These are phyloP conservation scores for Strix occidentalis DNA, from an alignment of 2,797 vertebrate genomes.

Conservation along the genomic window DNA sequence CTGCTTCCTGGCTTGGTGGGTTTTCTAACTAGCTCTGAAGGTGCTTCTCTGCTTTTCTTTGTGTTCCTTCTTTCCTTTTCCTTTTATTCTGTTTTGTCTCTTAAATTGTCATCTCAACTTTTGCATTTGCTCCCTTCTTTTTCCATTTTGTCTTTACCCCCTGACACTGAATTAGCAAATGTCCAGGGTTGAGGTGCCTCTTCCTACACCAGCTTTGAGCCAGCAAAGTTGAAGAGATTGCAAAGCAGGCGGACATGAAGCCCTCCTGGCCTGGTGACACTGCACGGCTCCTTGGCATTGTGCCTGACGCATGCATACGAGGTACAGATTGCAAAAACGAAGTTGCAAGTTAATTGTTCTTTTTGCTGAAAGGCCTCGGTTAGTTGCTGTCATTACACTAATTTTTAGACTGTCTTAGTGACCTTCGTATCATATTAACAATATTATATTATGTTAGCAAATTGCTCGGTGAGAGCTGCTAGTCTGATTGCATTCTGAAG, in stretches of 20 bases:
- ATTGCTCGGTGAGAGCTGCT: constrained; percentile 55
- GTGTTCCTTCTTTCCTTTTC: not conserved
- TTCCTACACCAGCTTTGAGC: not conserved
- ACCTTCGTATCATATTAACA: constrained; percentile 61
- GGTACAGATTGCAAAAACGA: not conserved
- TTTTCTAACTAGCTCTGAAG: not conserved
- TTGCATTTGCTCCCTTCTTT: not conserved
- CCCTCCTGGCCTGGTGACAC: accelerated
- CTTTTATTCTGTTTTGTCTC: not conserved
- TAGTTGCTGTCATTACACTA: constrained; percentile 21
- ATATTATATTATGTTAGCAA: constrained; percentile 66
- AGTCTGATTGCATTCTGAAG: constrained; percentile 65
- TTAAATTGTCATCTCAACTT: not conserved
- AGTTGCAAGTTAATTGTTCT: constrained; percentile 30
- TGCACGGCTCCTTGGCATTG: accelerated
- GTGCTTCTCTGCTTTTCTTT: not conserved
- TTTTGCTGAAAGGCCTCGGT: constrained; percentile 27
- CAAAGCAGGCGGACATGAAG: not conserved
- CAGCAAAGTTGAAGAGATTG: not conserved
- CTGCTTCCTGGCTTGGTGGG: not conserved
- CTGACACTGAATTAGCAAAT: accelerated
- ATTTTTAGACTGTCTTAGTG: constrained; percentile 42
- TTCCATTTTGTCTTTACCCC: not conserved
- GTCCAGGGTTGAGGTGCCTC: not conserved
- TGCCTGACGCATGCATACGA: accelerated